These are phyloP conservation scores for Zapornia atra DNA, from an alignment of 2,113 vertebrate genomes.

Conservation along the genomic window DNA sequence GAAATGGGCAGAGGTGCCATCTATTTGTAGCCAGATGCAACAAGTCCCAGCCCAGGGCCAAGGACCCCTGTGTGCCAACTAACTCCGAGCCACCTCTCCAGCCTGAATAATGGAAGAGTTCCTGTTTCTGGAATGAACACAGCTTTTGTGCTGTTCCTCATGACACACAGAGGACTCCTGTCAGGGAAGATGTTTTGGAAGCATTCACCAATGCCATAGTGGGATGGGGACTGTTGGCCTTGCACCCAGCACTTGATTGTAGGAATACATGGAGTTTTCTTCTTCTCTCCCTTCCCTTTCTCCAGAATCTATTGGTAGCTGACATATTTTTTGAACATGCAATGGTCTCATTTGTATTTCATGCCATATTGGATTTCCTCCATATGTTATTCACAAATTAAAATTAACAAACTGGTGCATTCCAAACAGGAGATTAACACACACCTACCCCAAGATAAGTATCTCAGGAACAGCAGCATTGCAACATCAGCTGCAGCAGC, in stretches of 20 bases:
- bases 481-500: neutral
- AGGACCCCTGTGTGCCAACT: neutral
- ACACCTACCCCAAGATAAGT: neutral
- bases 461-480: neutral
- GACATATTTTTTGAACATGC: neutral
- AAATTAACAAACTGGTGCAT: neutral
- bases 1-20: neutral
- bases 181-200: neutral
- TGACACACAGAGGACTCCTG: fast-evolving
- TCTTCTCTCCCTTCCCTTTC: neutral
- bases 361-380: neutral
- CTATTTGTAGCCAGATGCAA: neutral
- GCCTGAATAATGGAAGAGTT: neutral
- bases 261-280: neutral
- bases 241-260: neutral
- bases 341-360: neutral
- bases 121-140: neutral
- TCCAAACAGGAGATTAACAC: neutral
- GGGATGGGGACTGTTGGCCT: fast-evolving
- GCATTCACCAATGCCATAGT: no score
- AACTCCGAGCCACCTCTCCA: neutral
- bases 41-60: neutral
- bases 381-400: neutral
- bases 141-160: fast-evolving
- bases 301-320: neutral